A percentile compares a stretch with the other conserved stretches of the same genome.
Conservation (phyloP, 2,888 invertebrate species). For the Saturnia pavonia region DNA sequence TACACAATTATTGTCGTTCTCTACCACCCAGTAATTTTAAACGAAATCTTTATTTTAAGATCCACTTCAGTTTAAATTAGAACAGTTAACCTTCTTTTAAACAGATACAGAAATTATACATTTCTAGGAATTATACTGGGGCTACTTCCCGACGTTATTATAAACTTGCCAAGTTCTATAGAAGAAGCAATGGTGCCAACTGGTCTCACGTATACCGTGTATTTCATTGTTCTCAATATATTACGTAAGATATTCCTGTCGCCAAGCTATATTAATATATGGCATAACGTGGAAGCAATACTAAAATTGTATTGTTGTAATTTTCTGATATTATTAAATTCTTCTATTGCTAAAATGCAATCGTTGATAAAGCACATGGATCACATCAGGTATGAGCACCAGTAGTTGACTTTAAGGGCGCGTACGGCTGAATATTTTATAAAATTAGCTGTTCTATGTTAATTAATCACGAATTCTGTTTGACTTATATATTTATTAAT, state of each 20-base stretch:
- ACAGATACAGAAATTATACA: neutral
- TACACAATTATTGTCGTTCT: no score
- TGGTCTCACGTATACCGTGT: neutral
- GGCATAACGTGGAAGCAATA: neutral
- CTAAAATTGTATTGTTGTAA: neutral
- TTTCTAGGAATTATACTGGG: neutral
- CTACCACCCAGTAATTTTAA: no score
- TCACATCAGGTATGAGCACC: neutral
- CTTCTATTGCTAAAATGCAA: neutral
- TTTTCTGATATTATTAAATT: neutral
- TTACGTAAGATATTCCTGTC: neutral
- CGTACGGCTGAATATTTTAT: no score
- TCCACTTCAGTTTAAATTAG: neutral
- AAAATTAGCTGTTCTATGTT: no score
- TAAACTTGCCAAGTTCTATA: conserved; percentile 10
- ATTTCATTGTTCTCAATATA: neutral
- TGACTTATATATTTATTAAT: no score
- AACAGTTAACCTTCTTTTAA: neutral
- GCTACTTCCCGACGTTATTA: neutral
- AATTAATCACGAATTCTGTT: no score
- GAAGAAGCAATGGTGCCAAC: conserved; percentile 1
- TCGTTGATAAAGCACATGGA: neutral
- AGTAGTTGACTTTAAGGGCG: no score
- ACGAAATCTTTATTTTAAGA: neutral
- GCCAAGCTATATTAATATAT: neutral